A percentile compares a stretch with the other conserved stretches of the same genome.
phyloP scores from a whole-genome alignment of 64 coral and sea anemone genomes.

The Astreopora myriophthalma region DNA sequence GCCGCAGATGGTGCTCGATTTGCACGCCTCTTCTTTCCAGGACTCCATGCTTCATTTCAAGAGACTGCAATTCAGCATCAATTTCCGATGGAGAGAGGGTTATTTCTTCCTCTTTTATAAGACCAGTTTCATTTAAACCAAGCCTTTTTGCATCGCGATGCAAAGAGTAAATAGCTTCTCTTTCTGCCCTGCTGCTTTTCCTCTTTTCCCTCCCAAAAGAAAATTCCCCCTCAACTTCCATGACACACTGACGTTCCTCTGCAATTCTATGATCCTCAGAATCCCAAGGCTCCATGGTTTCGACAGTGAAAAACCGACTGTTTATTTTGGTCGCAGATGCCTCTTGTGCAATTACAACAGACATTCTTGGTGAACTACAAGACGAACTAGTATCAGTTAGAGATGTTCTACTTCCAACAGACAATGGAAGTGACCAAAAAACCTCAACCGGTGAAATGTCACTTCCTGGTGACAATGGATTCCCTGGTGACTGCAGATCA shows the following conservation, averaged over 20 bases:
- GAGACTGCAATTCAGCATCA: conserved; percentile 58
- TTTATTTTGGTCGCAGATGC: conserved; percentile 88
- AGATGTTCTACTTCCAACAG: conserved; percentile 18
- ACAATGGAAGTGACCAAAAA: conserved; percentile 14
- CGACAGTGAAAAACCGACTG: conserved; percentile 87
- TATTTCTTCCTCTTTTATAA: conserved; percentile 85
- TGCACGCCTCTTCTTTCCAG: conserved; percentile 80
- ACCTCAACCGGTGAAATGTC: background rate
- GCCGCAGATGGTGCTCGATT: conserved; percentile 73
- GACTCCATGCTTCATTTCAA: conserved; percentile 54
- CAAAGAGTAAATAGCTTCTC: conserved; percentile 70
- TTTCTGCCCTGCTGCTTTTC: conserved; percentile 63
- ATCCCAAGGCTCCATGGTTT: conserved; percentile 70
- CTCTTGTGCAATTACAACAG: conserved; percentile 91
- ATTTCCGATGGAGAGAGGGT: conserved; percentile 78
- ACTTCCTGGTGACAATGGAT: background rate
- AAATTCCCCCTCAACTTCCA: conserved; percentile 88
- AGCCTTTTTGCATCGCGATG: conserved; percentile 33
- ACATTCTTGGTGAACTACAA: conserved; percentile 81
- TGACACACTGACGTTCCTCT: conserved; percentile 40
- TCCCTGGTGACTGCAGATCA: background rate
- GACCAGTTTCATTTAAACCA: conserved; percentile 21
- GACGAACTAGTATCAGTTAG: conserved; percentile 68
- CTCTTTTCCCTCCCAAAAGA: conserved; percentile 71
- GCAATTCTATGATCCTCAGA: conserved; percentile 22